Evolutionary conservation across 2,113 vertebrate genomes (phyloP), one percentile per base, ranked within the genome.

Genomic region (Cottus gobio): DNA sequence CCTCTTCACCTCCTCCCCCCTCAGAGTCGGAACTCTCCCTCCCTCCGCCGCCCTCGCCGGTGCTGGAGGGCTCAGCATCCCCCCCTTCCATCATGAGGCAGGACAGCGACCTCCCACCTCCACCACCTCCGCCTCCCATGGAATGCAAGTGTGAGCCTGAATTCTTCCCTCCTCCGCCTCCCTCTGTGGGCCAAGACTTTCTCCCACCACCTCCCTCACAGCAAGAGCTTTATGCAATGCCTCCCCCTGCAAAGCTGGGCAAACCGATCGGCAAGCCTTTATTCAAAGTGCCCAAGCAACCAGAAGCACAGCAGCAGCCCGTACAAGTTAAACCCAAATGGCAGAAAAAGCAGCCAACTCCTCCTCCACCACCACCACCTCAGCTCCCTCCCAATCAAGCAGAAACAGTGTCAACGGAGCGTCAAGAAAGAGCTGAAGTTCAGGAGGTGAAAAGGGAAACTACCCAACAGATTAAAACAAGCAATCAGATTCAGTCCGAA

Each of bases 11-110:
- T 2, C 96, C 96, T 67, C 93, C 96, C 12, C 91, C 94, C 37
- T 97, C 96, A 22, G 96, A 97, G 89, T 94, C 95, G 5, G 96
- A 97, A 87, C 91, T 96, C 71, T 96, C 95, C 57, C 94, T 97
- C 46, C 97, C 96, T 72, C 96, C 96, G 7, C 96, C 96, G 1
- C 96, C 97, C 8, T 94, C 96, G 3, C 93, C 95, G 1, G 91
- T 95, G 76, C 79, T 89, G n/a, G 90, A 94, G 71, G 89, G 26
- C 63, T 85, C 87, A 1, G 26, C 46, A 1, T 84, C 89, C 64
- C 62, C 79, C 46, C 80, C 91, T 56, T 82, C 90, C 15, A 82
- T 88, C 57, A 89, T 88, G 77, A 95, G 91, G 67, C 87, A 92
- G 82, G 96, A 96, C 69, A 93, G 86, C 24, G 96, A 97, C 77